Evolutionary conservation across 2,888 invertebrate species (phyloP).

Genomic region (Tenthredo livida): DNA sequence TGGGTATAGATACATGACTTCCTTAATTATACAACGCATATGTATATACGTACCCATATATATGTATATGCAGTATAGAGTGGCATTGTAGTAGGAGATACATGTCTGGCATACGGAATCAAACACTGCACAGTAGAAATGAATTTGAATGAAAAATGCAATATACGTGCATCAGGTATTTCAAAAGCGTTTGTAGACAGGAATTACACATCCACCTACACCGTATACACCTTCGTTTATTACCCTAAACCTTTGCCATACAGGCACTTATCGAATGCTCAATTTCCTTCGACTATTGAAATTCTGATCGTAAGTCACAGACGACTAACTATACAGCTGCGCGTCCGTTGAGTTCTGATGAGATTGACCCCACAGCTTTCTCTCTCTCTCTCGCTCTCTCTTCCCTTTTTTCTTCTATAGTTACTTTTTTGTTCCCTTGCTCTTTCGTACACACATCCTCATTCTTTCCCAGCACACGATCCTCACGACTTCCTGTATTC

Average conservation of each 20-base stretch:
- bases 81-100: background rate
- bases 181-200: background rate
- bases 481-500: slow-evolving; percentile 23
- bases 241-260: background rate
- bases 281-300: background rate
- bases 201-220: background rate
- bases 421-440: background rate
- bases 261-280: too few species aligned
- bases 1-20: background rate
- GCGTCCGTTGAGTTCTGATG: slow-evolving; percentile 33
- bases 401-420: background rate
- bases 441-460: slow-evolving; percentile 37
- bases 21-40: background rate
- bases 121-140: background rate
- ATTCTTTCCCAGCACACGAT: slow-evolving; percentile 50
- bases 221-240: background rate
- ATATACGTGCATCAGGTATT: background rate
- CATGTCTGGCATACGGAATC: background rate
- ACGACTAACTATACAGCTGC: background rate
- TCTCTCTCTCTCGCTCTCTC: background rate
- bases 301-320: background rate
- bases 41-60: too few species aligned
- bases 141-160: background rate
- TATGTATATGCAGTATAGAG: background rate
- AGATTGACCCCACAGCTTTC: slow-evolving; percentile 2